These are phyloP conservation scores for Montipora capitata DNA, from an alignment of 92 coral and sea anemone species.

Conservation along the genomic window DNA sequence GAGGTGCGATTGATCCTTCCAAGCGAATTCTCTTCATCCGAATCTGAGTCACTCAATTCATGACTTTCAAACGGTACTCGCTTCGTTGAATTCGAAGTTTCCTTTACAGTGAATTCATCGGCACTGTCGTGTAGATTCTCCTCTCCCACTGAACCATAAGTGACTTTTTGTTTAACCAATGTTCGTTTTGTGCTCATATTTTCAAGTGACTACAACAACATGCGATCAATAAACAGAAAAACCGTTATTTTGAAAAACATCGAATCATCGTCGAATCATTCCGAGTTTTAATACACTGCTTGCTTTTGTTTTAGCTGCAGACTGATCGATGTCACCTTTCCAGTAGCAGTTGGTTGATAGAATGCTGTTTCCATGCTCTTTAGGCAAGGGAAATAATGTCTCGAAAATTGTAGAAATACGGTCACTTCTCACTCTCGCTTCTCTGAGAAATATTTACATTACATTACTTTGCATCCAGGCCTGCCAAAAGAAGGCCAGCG, in stretches of 20 bases:
- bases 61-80: constrained; percentile 82
- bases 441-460: constrained; percentile 46
- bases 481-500: constrained; percentile 49
- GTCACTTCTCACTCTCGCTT: constrained; percentile 21
- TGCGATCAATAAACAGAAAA: not conserved
- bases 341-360: not conserved
- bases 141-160: constrained; percentile 45
- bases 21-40: constrained; percentile 83
- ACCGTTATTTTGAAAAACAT: constrained; percentile 9
- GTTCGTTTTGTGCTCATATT: constrained; percentile 66
- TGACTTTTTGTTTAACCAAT: constrained; percentile 82
- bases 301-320: not conserved
- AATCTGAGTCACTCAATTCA: constrained; percentile 64
- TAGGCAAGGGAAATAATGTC: no score
- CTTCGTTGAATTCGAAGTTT: constrained; percentile 49
- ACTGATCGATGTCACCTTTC: not conserved
- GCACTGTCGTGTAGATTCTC: constrained; percentile 46
- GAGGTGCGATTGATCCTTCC: constrained; percentile 76
- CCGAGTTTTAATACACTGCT: not conserved
- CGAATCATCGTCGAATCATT: not conserved
- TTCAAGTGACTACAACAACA: constrained; percentile 12
- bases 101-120: constrained; percentile 22
- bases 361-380: not conserved
- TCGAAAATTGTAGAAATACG: constrained; percentile 24
- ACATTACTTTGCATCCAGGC: constrained; percentile 53